phyloP scores from a whole-genome alignment of 1,140 invertebrate genomes.

The Glomeris maerens region DNA sequence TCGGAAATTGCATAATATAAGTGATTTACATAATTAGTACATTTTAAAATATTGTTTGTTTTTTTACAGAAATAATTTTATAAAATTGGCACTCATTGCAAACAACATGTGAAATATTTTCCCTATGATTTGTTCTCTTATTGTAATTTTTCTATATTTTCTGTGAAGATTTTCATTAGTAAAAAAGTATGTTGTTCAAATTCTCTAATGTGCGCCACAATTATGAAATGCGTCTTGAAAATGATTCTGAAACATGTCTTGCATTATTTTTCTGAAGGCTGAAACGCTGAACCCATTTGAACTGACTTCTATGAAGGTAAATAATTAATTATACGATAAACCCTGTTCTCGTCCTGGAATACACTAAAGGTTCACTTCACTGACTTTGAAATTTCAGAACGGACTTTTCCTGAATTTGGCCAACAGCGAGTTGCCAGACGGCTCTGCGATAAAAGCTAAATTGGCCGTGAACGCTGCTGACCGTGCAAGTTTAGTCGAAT shows the following conservation, averaged over 20 bases:
- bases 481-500: not conserved
- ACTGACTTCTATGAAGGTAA: conserved; percentile 41
- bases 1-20: too few species aligned
- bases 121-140: too few species aligned
- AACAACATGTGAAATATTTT: too few species aligned
- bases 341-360: too few species aligned
- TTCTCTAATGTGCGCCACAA: too few species aligned
- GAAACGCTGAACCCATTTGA: conserved; percentile 78
- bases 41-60: too few species aligned
- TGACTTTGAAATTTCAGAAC: conserved; percentile 39
- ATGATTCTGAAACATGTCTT: not conserved
- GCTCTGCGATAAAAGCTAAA: conserved; percentile 12
- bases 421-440: conserved; percentile 30
- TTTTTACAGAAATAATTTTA: too few species aligned
- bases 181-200: too few species aligned
- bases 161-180: too few species aligned
- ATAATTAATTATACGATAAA: conserved; percentile 2
- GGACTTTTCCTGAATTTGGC: conserved; percentile 51
- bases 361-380: not conserved
- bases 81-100: too few species aligned
- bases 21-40: too few species aligned
- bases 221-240: not conserved
- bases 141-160: too few species aligned
- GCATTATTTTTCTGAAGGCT: conserved; percentile 26
- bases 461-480: not conserved